A percentile compares a stretch with the other conserved stretches of the same genome.
Conservation (phyloP, 2,888 invertebrate species). For the Pasiphila rectangulata region DNA sequence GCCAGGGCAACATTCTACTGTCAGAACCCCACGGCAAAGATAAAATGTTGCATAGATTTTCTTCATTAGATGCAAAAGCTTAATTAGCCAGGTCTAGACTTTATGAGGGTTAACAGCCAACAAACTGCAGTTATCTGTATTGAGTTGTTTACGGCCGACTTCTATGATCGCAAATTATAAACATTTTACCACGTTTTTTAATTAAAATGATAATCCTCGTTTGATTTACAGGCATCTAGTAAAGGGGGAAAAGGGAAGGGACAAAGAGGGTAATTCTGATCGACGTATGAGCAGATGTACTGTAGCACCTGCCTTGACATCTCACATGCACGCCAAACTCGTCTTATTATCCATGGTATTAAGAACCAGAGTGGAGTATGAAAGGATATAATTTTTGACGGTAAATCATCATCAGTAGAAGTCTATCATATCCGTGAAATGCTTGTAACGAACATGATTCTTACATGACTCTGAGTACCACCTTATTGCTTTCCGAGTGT, state of each 20-base stretch:
- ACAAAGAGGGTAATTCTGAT: conserved; percentile 45
- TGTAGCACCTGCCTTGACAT: conserved; percentile 65
- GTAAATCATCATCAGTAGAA: not conserved
- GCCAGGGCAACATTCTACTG: no score
- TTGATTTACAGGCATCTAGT: conserved; percentile 40
- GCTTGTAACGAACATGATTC: no score
- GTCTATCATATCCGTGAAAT: not conserved
- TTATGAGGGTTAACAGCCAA: no score
- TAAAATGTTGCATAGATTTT: no score
- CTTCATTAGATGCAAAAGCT: no score
- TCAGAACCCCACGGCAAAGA: no score
- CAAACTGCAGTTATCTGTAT: no score
- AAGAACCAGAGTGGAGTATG: conserved; percentile 1
- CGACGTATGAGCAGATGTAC: conserved; percentile 62
- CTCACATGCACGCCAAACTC: conserved; percentile 51
- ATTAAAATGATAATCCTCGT: conserved; percentile 6
- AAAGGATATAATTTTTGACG: not conserved
- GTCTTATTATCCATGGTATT: conserved; percentile 20
- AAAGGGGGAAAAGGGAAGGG: conserved; percentile 35
- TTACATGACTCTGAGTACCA: no score
- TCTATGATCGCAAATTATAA: not conserved
- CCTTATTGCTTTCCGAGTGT: no score
- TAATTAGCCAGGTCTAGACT: no score
- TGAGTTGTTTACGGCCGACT: no score
- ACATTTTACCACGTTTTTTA: not conserved